Percentiles rank a stretch among this genome's conserved stretches.
These are phyloP conservation scores for Stenichneumon culpator DNA, from an alignment of 2,888 invertebrate genomes.

Conservation along the genomic window DNA sequence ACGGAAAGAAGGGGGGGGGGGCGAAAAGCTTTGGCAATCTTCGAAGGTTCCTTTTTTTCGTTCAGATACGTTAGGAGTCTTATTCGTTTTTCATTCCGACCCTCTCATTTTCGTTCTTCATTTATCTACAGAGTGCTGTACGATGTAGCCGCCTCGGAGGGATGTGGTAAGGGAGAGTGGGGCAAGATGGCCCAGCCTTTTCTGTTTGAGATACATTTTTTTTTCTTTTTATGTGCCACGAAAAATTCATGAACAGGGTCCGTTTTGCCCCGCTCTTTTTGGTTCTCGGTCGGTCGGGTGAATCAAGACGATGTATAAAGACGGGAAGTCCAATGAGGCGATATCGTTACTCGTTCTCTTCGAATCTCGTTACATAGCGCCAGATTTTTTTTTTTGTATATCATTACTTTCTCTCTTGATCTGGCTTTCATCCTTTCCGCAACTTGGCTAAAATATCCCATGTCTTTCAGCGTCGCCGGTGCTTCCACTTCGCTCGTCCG, in stretches of 20 bases:
- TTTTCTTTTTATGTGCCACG: too few species aligned
- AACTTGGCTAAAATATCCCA: slow-evolving; percentile 5
- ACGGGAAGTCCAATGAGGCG: slow-evolving; percentile 2
- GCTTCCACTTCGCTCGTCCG: not conserved
- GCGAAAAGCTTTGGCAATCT: slow-evolving; percentile 20
- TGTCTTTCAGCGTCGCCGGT: not conserved
- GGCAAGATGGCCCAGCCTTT: too few species aligned
- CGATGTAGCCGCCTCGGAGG: slow-evolving; percentile 1
- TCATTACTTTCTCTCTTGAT: not conserved
- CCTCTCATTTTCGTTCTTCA: slow-evolving; percentile 8
- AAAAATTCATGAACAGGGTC: too few species aligned
- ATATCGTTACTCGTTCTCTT: slow-evolving; percentile 14
- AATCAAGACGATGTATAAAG: slow-evolving; percentile 8
- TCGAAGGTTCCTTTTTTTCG: not conserved
- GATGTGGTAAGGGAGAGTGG: not conserved
- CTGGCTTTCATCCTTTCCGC: slow-evolving; percentile 11
- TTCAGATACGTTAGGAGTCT: not conserved
- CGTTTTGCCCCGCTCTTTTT: too few species aligned
- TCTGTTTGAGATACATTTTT: too few species aligned
- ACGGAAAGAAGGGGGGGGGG: not conserved
- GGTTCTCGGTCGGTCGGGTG: not conserved
- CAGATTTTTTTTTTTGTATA: not conserved
- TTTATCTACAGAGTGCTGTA: not conserved
- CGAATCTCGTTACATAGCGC: slow-evolving; percentile 17
- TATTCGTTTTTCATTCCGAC: not conserved